These are phyloP conservation scores for Lutjanus argentimaculatus DNA, from an alignment of 2,797 vertebrate genomes.

Conservation along the genomic window DNA sequence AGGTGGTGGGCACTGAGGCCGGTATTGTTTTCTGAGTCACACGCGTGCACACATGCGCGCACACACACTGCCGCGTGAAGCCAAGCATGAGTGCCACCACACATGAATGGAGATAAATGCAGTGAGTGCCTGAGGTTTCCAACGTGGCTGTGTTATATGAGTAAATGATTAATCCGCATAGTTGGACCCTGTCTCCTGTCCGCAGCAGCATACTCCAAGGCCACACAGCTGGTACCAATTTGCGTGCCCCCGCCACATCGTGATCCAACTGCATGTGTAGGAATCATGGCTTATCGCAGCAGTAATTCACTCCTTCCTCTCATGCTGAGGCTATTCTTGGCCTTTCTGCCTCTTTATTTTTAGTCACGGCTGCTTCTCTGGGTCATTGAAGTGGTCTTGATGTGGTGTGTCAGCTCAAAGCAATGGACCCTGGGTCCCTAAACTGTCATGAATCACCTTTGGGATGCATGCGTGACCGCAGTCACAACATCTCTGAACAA, in stretches of 20 bases:
- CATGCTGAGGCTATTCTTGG: slow-evolving; percentile 85
- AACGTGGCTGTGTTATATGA: slow-evolving; percentile 85
- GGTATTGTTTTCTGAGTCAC: slow-evolving; percentile 51
- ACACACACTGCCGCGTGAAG: slow-evolving; percentile 18
- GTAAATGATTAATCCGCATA: slow-evolving; percentile 87
- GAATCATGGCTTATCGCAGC: slow-evolving; percentile 85
- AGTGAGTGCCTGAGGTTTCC: slow-evolving; percentile 86
- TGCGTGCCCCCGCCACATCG: slow-evolving; percentile 79
- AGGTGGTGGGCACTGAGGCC: slow-evolving; percentile 41
- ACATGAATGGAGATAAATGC: slow-evolving; percentile 86
- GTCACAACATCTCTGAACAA: slow-evolving; percentile 37
- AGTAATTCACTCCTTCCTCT: slow-evolving; percentile 85
- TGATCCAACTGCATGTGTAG: slow-evolving; percentile 84
- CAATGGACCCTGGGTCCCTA: slow-evolving; percentile 45
- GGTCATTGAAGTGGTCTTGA: slow-evolving; percentile 83
- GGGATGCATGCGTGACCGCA: slow-evolving; percentile 48
- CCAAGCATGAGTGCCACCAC: slow-evolving; percentile 74
- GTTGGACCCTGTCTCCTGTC: slow-evolving; percentile 84
- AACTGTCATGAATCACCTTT: slow-evolving; percentile 65
- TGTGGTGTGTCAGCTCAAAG: slow-evolving; percentile 74
- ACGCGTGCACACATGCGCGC: slow-evolving; percentile 10
- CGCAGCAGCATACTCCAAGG: slow-evolving; percentile 83
- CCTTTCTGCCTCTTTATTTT: slow-evolving; percentile 83
- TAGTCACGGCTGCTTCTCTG: slow-evolving; percentile 83
- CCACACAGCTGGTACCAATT: slow-evolving; percentile 89